phyloP scores from a whole-genome alignment of 2,113 vertebrate species.

The Hirundichthys speculiger region DNA sequence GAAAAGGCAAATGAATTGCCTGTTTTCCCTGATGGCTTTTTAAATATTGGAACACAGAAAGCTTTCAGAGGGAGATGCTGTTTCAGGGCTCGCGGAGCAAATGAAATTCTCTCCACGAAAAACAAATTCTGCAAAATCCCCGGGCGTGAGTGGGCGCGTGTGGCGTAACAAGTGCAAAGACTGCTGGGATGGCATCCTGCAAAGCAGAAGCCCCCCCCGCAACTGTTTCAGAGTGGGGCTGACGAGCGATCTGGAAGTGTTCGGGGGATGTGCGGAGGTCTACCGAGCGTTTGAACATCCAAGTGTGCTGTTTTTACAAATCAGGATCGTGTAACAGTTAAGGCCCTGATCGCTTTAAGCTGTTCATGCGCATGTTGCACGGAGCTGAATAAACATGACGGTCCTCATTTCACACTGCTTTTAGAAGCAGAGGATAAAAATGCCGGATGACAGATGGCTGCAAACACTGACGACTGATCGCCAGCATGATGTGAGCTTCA shows the following conservation, averaged over 20 bases:
- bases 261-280: slow-evolving; percentile 23
- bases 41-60: slow-evolving; percentile 62
- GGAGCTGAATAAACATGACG: background rate
- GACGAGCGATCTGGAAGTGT: slow-evolving; percentile 35
- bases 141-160: slow-evolving; percentile 53
- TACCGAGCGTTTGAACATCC: slow-evolving; percentile 39
- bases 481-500: background rate
- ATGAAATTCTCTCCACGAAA: slow-evolving; percentile 59
- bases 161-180: too few species aligned
- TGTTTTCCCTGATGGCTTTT: slow-evolving; percentile 61
- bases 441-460: background rate
- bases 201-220: slow-evolving; percentile 55
- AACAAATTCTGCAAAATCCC: slow-evolving; percentile 61
- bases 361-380: slow-evolving; percentile 26
- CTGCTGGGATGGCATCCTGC: too few species aligned
- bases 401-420: background rate
- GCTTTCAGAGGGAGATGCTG: slow-evolving; percentile 41
- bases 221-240: slow-evolving; percentile 16
- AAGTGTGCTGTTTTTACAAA: slow-evolving; percentile 21
- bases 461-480: background rate
- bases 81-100: slow-evolving; percentile 43
- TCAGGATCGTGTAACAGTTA: slow-evolving; percentile 23
- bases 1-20: slow-evolving; percentile 49
- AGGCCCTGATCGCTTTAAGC: slow-evolving; percentile 30
- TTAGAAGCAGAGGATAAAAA: background rate